Conservation (phyloP, 2,888 invertebrate species). For the Pollenia amentaria region DNA sequence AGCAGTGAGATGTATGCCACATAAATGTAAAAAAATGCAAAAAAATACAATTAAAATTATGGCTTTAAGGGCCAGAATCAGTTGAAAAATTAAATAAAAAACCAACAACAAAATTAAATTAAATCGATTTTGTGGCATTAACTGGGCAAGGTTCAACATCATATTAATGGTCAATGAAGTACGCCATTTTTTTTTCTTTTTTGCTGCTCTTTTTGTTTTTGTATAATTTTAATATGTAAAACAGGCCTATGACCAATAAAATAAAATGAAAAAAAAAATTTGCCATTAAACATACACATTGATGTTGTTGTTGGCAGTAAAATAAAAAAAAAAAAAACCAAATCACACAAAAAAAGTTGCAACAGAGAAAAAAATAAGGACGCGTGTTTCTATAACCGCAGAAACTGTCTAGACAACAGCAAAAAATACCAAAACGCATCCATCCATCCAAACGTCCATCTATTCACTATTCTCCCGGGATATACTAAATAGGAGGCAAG, state of each 20-base stretch:
- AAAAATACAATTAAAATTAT: constrained; percentile 67
- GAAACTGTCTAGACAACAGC: constrained; percentile 72
- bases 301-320: constrained; percentile 38
- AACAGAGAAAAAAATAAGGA: constrained; percentile 55
- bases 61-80: constrained; percentile 59
- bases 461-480: constrained; percentile 53
- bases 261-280: constrained; percentile 34
- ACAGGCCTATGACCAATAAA: constrained; percentile 68
- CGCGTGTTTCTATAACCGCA: constrained; percentile 73
- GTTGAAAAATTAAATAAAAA: constrained; percentile 38
- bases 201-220: constrained; percentile 43
- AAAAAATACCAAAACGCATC: constrained; percentile 63
- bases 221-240: constrained; percentile 70
- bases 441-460: constrained; percentile 50
- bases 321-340: constrained; percentile 13
- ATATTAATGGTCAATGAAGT: constrained; percentile 71
- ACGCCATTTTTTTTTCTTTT: constrained; percentile 45
- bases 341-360: constrained; percentile 8
- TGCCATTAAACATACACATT: constrained; percentile 59
- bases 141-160: constrained; percentile 70
- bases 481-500: not conserved
- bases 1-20: constrained; percentile 47
- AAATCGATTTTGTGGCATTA: constrained; percentile 73
- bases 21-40: constrained; percentile 31
- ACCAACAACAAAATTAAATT: constrained; percentile 67